Percentiles rank a stretch among this genome's conserved stretches.
phyloP scores from a whole-genome alignment of 2,113 vertebrate genomes.

The Strigops habroptila region DNA sequence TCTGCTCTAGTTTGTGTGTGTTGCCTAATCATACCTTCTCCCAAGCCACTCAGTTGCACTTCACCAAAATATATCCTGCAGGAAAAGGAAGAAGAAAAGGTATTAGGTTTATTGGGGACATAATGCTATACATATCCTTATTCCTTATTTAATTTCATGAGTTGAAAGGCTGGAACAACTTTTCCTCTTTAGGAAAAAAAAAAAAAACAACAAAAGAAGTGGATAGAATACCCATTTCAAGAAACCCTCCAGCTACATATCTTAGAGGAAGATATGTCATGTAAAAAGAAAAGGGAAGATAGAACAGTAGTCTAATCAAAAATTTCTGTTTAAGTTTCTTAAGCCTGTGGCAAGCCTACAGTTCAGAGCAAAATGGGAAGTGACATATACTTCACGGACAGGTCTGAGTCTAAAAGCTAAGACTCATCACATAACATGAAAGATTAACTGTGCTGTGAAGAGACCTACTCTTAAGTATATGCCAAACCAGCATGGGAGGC shows the following conservation, averaged over 20 bases:
- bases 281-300: not conserved
- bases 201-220: not conserved
- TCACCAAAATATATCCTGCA: constrained; percentile 98
- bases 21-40: constrained; percentile 85
- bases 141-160: not conserved
- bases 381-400: not conserved
- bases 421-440: not conserved
- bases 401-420: not conserved
- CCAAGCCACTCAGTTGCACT: constrained; percentile 93
- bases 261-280: not conserved
- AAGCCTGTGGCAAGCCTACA: not conserved
- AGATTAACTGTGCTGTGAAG: not conserved
- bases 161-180: not conserved
- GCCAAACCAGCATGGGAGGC: not conserved
- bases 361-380: not conserved
- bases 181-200: not conserved
- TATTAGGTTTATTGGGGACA: not conserved
- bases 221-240: not conserved
- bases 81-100: not conserved
- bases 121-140: not conserved
- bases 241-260: not conserved
- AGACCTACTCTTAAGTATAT: not conserved
- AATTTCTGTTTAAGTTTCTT: not conserved
- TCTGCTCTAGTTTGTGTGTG: not conserved
- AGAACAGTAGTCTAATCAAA: not conserved